Percentiles rank a stretch among this genome's conserved stretches.
These are phyloP conservation scores for Brachirus orientalis DNA, from an alignment of 2,113 vertebrate genomes.

Conservation along the genomic window DNA sequence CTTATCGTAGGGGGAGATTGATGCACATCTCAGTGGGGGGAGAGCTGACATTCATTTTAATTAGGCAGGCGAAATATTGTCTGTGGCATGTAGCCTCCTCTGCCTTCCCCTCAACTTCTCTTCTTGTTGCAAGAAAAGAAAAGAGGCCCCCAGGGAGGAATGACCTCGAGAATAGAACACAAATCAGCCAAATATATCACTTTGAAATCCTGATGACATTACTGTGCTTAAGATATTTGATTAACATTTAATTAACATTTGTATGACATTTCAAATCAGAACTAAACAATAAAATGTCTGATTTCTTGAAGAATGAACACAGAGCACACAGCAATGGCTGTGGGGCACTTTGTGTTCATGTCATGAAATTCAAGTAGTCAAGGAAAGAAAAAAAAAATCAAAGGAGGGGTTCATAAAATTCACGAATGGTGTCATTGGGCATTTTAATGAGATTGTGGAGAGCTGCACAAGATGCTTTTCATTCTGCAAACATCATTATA, in stretches of 20 bases:
- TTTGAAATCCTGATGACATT: slow-evolving; percentile 61
- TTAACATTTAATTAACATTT: slow-evolving; percentile 85
- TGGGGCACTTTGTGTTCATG: neutral
- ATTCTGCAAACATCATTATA: slow-evolving; percentile 69
- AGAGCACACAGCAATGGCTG: slow-evolving; percentile 15
- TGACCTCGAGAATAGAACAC: slow-evolving; percentile 60
- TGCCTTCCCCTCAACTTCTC: slow-evolving; percentile 49
- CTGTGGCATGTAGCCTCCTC: slow-evolving; percentile 50
- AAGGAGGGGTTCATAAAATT: slow-evolving; percentile 1
- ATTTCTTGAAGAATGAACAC: slow-evolving; percentile 24
- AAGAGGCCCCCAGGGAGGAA: slow-evolving; percentile 48
- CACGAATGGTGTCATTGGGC: slow-evolving; percentile 13
- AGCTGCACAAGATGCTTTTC: slow-evolving; percentile 33
- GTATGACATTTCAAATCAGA: slow-evolving; percentile 77
- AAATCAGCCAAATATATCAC: slow-evolving; percentile 63
- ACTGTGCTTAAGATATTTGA: slow-evolving; percentile 73
- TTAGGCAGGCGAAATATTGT: slow-evolving; percentile 75
- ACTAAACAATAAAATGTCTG: slow-evolving; percentile 44
- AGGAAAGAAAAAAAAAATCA: neutral
- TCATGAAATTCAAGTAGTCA: slow-evolving; percentile 12
- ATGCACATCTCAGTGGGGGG: slow-evolving; percentile 78
- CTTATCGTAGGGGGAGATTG: slow-evolving; percentile 72
- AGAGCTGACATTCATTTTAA: slow-evolving; percentile 85
- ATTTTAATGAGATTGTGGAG: slow-evolving; percentile 62
- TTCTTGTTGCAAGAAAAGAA: slow-evolving; percentile 36